Evolutionary conservation across 2,888 invertebrate genomes (phyloP), one percentile per base, ranked within the genome.

Genomic region (Tenthredo scrophulariae): DNA sequence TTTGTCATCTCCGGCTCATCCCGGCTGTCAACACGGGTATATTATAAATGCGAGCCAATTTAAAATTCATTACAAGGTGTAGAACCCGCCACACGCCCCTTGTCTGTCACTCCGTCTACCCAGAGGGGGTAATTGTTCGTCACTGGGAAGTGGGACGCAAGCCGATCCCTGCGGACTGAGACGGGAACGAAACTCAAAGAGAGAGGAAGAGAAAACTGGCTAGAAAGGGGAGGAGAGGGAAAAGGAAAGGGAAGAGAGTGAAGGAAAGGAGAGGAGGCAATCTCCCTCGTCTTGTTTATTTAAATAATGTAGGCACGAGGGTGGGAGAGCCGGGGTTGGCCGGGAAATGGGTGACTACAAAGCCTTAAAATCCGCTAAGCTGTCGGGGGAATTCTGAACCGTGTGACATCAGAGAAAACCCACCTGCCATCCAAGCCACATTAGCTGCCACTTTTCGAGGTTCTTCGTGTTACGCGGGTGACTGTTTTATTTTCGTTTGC

Each of bases 21-120:
- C 87, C 86, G 87, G 89, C 90, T 91, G 91, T 91, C 91, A 91
- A 90, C 92, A 90, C 86, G 88, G 86, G 88, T 91, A 89, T 88
- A 92, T 93, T 92, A 93, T 92, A 90, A 92, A 93, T 92, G 92
- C 89, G 88, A 90, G 91, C 91, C 91, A 92, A 93, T 93, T 93
- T 92, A 92, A 93, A 93, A 93, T 93, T 93, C 92, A 93, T 93
- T 92, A 93, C 90, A 89, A 89, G 89, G 86, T 89, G 89, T 87
- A 88, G 88, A 85, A 85, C 65, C 43, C 84, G 86, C 85, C 84
- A 85, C 85, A 86, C 87, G 86, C 90, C 89, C 86, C 85, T 84
- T 85, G 86, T 87, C 89, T 89, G 89, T 90, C 90, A 89, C 89
- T 88, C 86, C 75, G 87, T 79, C 85, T 80, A 37, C 83, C 46